phyloP scores from a whole-genome alignment of 2,797 vertebrate genomes.

The Lophius americanus region DNA sequence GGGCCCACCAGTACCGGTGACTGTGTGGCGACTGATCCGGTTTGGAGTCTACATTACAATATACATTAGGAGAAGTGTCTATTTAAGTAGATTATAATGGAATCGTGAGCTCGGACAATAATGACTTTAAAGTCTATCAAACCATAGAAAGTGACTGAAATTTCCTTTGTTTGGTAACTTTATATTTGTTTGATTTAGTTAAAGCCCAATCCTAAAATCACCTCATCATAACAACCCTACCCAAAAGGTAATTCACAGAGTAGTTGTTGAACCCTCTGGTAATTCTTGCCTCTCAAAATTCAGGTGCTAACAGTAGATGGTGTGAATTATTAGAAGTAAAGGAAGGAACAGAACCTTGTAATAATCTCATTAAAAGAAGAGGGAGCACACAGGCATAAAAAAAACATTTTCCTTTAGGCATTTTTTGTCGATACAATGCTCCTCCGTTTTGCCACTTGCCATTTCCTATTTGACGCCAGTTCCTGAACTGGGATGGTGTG shows the following conservation, averaged over 20 bases:
- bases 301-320: conserved; percentile 45
- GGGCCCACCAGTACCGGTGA: no score
- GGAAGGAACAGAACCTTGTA: conserved; percentile 50
- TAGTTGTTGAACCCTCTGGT: conserved; percentile 34
- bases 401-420: conserved; percentile 63
- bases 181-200: not conserved
- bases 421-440: conserved; percentile 88
- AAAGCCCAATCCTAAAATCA: not conserved
- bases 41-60: no score
- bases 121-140: no score
- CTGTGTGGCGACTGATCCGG: no score
- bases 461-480: conserved; percentile 87
- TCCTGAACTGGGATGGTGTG: conserved; percentile 81
- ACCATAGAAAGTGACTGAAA: no score
- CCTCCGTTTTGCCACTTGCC: conserved; percentile 87
- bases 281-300: conserved; percentile 43
- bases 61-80: no score
- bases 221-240: conserved; percentile 5
- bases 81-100: no score
- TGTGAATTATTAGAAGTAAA: conserved; percentile 56
- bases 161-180: no score
- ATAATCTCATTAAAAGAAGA: conserved; percentile 60
- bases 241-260: conserved; percentile 29
- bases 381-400: conserved; percentile 35
- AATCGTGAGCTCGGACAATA: no score